A percentile compares a stretch with the other conserved stretches of the same genome.
These are phyloP conservation scores for Gordius sp. DNA, from an alignment of 2,888 invertebrate species.

Conservation along the genomic window DNA sequence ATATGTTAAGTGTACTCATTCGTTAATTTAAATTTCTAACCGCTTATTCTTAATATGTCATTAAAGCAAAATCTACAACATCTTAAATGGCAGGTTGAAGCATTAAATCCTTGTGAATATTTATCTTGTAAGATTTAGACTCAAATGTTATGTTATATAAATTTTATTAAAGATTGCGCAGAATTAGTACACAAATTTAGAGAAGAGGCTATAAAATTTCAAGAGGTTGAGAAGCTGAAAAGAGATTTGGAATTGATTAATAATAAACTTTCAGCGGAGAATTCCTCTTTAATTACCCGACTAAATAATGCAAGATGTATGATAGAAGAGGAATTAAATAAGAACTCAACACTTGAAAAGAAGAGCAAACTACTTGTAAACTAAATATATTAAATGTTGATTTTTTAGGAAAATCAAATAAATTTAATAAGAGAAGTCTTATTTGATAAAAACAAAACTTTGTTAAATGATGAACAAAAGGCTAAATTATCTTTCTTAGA, in stretches of 20 bases:
- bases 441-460: not conserved
- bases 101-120: slow-evolving; percentile 3
- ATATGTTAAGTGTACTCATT: no score
- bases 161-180: not conserved
- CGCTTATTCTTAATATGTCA: no score
- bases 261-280: not conserved
- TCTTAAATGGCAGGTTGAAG: slow-evolving; percentile 11
- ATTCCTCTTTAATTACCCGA: not conserved
- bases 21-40: no score
- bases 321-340: slow-evolving; percentile 6
- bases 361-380: slow-evolving; percentile 1
- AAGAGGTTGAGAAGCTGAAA: not conserved
- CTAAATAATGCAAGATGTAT: not conserved
- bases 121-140: no score
- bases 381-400: not conserved
- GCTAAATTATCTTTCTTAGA: slow-evolving; percentile 4
- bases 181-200: not conserved
- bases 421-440: slow-evolving; percentile 5
- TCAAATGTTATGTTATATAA: slow-evolving; percentile 6
- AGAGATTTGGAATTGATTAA: not conserved
- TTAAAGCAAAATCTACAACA: not conserved
- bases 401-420: slow-evolving; percentile 14
- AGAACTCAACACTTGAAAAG: not conserved
- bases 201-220: not conserved
- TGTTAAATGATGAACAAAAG: slow-evolving; percentile 7